Evolutionary conservation across 1,140 invertebrate species (phyloP).

Genomic region (Cyphomyrmex costatus): DNA sequence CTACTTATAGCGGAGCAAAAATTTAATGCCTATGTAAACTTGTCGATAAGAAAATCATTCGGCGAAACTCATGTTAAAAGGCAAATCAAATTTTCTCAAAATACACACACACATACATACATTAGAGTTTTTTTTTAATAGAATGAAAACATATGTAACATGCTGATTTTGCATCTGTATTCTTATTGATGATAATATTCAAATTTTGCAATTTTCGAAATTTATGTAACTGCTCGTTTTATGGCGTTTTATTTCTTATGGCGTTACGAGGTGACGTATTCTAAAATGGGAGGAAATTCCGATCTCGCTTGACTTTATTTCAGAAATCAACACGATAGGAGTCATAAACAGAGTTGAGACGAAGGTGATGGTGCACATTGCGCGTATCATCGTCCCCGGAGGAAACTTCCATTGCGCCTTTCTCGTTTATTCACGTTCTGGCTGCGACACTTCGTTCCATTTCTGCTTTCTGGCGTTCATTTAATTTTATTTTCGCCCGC

Average conservation of each 20-base stretch:
- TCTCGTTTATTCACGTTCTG: slow-evolving; percentile 54
- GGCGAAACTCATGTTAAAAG: slow-evolving; percentile 4
- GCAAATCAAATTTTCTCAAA: slow-evolving; percentile 25
- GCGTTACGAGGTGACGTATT: slow-evolving; percentile 11
- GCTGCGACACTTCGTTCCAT: slow-evolving; percentile 61
- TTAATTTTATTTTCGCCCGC: slow-evolving; percentile 63
- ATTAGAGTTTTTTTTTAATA: neutral
- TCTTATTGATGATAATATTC: neutral
- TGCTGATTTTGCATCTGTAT: neutral
- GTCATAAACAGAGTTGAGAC: slow-evolving; percentile 44
- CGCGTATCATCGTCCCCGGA: slow-evolving; percentile 26
- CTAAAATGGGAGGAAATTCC: slow-evolving; percentile 13
- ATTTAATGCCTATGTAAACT: neutral
- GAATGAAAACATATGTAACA: slow-evolving; percentile 5
- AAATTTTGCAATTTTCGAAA: neutral
- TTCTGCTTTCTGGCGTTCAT: slow-evolving; percentile 59
- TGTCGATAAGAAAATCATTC: slow-evolving; percentile 24
- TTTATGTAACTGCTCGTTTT: neutral
- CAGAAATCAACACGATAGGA: slow-evolving; percentile 18
- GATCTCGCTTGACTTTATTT: slow-evolving; percentile 45
- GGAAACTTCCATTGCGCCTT: slow-evolving; percentile 14
- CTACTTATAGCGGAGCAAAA: slow-evolving; percentile 42
- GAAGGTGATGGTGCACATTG: neutral
- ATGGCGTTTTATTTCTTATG: slow-evolving; percentile 8
- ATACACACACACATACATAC: too few species aligned